Evolutionary conservation across 2,113 vertebrate species (phyloP).

Genomic region (Dicaeum eximium): DNA sequence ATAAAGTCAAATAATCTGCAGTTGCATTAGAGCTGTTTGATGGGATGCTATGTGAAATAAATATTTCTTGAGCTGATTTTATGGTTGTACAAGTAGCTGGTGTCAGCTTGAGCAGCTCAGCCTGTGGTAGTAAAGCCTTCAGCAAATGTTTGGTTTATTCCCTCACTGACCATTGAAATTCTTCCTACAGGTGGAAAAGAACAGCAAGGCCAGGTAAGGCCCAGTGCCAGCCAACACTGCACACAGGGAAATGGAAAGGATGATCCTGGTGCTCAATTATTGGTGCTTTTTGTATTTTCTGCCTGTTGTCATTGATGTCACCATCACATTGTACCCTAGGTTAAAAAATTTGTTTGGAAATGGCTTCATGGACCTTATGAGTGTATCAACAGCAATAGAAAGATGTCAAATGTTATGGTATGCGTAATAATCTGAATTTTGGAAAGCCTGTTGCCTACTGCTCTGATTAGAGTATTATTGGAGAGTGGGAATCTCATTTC

Average conservation of each 20-base stretch:
- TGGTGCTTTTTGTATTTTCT: background rate
- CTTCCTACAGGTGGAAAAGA: conserved; percentile 18
- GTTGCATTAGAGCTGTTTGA: background rate
- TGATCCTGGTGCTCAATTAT: background rate
- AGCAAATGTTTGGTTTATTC: background rate
- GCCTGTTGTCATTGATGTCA: background rate
- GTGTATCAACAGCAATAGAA: background rate
- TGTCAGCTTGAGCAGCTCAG: background rate
- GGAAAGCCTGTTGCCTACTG: background rate
- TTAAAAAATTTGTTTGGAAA: background rate
- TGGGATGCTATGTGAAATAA: background rate
- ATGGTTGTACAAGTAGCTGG: background rate
- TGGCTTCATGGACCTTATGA: background rate
- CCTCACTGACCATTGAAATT: background rate
- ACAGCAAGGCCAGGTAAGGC: conserved; percentile 34
- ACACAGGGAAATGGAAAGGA: background rate
- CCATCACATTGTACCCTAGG: background rate
- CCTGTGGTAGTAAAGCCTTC: background rate
- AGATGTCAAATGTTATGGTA: background rate
- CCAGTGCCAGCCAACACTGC: background rate
- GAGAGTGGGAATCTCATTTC: background rate
- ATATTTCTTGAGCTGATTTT: background rate
- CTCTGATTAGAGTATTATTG: background rate
- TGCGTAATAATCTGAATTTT: background rate
- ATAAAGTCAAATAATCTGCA: background rate